Conservation (phyloP, 2,113 vertebrate species). For the Brachyistius frenatus region DNA sequence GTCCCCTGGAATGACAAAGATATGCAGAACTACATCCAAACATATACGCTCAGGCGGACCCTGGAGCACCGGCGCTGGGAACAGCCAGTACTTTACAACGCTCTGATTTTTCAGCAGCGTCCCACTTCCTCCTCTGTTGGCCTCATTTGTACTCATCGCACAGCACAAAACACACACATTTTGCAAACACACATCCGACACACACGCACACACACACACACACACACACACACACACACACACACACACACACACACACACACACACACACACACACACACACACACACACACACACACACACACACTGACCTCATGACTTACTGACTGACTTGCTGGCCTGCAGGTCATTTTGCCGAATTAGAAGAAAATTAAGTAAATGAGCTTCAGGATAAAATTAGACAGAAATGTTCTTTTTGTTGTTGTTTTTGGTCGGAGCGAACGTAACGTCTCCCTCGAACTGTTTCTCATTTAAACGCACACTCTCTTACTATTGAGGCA, state of each 20-base stretch:
- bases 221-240: neutral
- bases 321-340: slow-evolving; percentile 20
- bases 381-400: slow-evolving; percentile 11
- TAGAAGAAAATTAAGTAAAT: slow-evolving; percentile 7
- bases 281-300: slow-evolving; percentile 4
- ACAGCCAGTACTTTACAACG: slow-evolving; percentile 36
- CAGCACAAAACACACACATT: neutral
- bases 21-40: neutral
- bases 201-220: neutral
- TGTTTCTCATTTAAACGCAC: slow-evolving; percentile 5
- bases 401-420: slow-evolving; percentile 12
- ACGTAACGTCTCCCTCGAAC: neutral
- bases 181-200: neutral
- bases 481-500: neutral
- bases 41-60: slow-evolving; percentile 1
- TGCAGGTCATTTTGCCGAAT: slow-evolving; percentile 8
- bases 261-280: slow-evolving; percentile 6
- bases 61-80: slow-evolving; percentile 34
- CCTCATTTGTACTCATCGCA: slow-evolving; percentile 53
- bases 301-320: slow-evolving; percentile 31
- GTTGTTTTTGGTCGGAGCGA: neutral
- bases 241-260: neutral
- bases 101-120: slow-evolving; percentile 2
- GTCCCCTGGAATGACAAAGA: neutral
- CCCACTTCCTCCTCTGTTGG: slow-evolving; percentile 69